Evolutionary conservation across 1,140 invertebrate genomes (phyloP), one percentile per base, ranked within the genome.

Genomic region (Ceratosolen solmsi): DNA sequence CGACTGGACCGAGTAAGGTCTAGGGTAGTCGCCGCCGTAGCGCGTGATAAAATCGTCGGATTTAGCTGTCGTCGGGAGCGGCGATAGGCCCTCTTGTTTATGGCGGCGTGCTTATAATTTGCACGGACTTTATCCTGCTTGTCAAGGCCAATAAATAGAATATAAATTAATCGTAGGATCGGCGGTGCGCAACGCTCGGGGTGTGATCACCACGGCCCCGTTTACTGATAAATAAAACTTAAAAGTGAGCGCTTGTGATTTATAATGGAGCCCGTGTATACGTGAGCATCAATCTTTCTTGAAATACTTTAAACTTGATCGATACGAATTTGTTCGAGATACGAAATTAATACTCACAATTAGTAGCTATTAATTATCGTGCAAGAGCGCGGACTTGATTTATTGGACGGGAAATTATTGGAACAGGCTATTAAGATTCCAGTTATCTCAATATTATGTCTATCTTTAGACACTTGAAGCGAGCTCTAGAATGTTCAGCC

Each of bases 391-490:
- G 2, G 25, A 74, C 33, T 63, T 75, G 80, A 81, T 81, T 81
- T 76, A 81, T 81, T 56, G 75, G 46, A 70, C 72, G 73, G 65
- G 80, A 81, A 58, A 76, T 80, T 74, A 80, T 20, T 80, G 71
- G 41, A 80, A 80, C 71, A 30, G 13, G 58, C 72, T 41, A 81
- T 81, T 81, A 81, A 76, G 41, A 80, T 74, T 80, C 25, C 20
- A 33, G 38, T 25, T 74, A 63, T 80, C 71, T 63, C 56, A 49
- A 51, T 65, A 74, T 80, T 80, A 15, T 49, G 79, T 73, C 79
- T 80, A 65, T 54, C 41, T 60, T 60, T 13, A 30, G 49, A 70
- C 30, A 36, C 15, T 25, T 30, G 70, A 33, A 22, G 9, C n/a
- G 36, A 58, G 68, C 9, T 33, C 54, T 30, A 27, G 49, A 49